Percentiles rank a stretch among this genome's conserved stretches.
These are phyloP conservation scores for Fragum sueziense DNA, from an alignment of 2,888 invertebrate species.

Conservation along the genomic window DNA sequence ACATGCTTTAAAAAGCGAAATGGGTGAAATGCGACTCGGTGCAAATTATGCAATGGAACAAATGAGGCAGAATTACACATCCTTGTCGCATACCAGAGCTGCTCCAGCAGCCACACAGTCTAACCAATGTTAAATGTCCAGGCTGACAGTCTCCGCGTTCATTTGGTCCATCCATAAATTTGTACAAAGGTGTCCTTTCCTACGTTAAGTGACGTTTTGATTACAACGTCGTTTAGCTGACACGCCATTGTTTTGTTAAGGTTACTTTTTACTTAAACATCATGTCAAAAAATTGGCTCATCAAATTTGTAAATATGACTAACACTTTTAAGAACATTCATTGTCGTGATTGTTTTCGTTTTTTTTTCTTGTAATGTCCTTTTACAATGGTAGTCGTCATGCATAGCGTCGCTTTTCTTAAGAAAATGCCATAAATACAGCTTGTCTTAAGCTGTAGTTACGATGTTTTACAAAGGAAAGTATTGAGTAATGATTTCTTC, in stretches of 20 bases:
- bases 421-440: too few species aligned
- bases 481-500: too few species aligned
- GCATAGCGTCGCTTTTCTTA: too few species aligned
- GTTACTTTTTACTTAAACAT: constrained; percentile 26
- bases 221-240: constrained; percentile 45
- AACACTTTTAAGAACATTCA: constrained; percentile 18
- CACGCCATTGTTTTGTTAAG: constrained; percentile 53
- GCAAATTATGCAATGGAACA: not conserved
- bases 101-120: not conserved
- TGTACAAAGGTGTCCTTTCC: constrained; percentile 3
- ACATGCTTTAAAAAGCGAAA: too few species aligned
- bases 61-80: not conserved
- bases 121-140: not conserved
- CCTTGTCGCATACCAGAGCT: not conserved
- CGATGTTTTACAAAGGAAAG: too few species aligned
- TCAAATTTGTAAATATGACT: constrained; percentile 15
- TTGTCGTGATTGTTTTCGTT: not conserved
- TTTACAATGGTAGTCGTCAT: too few species aligned
- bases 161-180: constrained; percentile 3
- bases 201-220: constrained; percentile 48
- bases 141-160: not conserved
- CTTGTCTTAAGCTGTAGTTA: too few species aligned
- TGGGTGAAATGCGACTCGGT: not conserved
- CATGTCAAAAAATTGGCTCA: constrained; percentile 10
- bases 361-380: not conserved